Percentiles rank a stretch among this genome's conserved stretches.
phyloP scores from a whole-genome alignment of 1,140 invertebrate species.

The Achatina immaculata region DNA sequence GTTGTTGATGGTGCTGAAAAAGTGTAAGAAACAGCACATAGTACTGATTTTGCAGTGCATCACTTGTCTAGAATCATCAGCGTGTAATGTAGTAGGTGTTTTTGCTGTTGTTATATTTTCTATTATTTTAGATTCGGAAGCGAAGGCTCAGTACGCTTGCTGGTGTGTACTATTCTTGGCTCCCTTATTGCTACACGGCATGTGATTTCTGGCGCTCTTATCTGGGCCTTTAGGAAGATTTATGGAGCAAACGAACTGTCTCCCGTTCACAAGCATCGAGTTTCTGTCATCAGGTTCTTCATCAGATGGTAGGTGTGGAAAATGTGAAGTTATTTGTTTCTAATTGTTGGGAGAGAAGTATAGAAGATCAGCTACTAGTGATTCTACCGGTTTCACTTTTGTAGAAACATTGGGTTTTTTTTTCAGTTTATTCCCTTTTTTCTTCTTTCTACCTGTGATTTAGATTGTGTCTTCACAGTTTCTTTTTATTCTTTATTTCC shows the following conservation, averaged over 20 bases:
- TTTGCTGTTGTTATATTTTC: too few relatives aligned
- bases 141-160: constrained; percentile 21
- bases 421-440: neutral
- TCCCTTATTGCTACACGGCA: constrained; percentile 21
- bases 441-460: neutral
- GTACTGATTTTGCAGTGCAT: too few relatives aligned
- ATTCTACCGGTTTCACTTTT: neutral
- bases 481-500: neutral
- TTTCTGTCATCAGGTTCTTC: constrained; percentile 21
- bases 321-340: neutral
- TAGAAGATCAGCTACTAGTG: neutral
- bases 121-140: constrained; percentile 29
- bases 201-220: neutral
- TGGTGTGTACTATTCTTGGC: constrained; percentile 31
- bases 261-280: neutral
- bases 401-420: neutral
- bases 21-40: too few relatives aligned
- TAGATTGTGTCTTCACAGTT: neutral
- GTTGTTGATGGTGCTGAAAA: too few relatives aligned
- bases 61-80: too few relatives aligned
- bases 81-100: too few relatives aligned
- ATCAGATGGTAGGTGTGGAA: constrained; percentile 24
- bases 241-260: constrained; percentile 13
- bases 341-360: neutral
- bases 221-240: neutral